A percentile compares a stretch with the other conserved stretches of the same genome.
These are phyloP conservation scores for Eidolon helvum DNA, from an alignment of 2,113 vertebrate species.

Conservation along the genomic window DNA sequence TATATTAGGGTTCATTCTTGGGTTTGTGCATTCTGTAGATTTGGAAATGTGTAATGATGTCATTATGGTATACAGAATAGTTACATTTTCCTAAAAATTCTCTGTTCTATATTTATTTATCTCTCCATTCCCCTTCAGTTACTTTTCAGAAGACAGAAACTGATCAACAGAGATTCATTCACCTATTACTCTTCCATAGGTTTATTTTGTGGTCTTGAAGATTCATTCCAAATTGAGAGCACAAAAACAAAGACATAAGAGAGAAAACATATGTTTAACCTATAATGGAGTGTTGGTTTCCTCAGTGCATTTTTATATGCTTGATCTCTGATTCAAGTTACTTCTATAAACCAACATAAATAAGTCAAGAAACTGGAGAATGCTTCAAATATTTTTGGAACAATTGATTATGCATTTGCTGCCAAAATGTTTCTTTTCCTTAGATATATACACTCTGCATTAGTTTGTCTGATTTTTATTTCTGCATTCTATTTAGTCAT, in stretches of 20 bases:
- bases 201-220: not conserved
- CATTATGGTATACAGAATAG: not conserved
- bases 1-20: not conserved
- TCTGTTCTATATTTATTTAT: not conserved
- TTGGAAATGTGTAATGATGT: not conserved
- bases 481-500: not conserved
- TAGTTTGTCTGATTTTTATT: not conserved
- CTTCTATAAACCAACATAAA: not conserved
- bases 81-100: not conserved
- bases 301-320: not conserved
- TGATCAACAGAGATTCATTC: not conserved
- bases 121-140: not conserved
- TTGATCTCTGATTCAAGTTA: not conserved
- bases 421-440: slow-evolving; percentile 15
- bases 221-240: not conserved
- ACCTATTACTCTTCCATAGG: not conserved
- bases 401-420: not conserved
- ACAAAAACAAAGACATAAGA: not conserved
- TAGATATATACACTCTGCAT: not conserved
- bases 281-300: slow-evolving; percentile 11
- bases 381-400: slow-evolving; percentile 21
- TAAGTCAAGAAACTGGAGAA: not conserved
- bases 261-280: not conserved
- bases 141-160: not conserved
- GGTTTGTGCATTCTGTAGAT: not conserved